These are phyloP conservation scores for Brachionichthys hirsutus DNA, from an alignment of 2,113 vertebrate genomes.

Conservation along the genomic window DNA sequence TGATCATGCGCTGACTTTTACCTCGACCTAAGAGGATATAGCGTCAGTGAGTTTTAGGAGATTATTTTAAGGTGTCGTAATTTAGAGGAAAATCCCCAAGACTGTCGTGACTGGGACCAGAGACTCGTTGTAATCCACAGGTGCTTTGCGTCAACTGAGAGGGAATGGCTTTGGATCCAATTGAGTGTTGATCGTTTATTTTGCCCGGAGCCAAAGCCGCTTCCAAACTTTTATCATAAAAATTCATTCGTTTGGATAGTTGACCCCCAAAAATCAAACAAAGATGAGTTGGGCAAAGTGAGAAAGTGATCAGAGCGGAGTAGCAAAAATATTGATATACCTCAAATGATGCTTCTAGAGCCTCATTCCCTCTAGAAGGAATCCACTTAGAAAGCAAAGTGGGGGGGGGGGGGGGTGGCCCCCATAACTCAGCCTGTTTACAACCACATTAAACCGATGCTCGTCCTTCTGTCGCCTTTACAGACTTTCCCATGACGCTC, in stretches of 20 bases:
- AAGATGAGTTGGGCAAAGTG: not conserved
- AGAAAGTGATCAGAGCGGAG: not conserved
- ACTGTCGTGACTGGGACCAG: not conserved
- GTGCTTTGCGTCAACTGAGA: not conserved
- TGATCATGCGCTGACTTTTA: constrained; percentile 17
- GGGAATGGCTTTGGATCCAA: not conserved
- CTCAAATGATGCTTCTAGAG: not conserved
- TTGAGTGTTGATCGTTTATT: not conserved
- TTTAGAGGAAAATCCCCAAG: not conserved
- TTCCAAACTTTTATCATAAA: not conserved
- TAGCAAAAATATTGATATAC: not conserved
- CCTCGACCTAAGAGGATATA: not conserved
- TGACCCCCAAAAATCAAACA: not conserved
- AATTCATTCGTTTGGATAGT: not conserved
- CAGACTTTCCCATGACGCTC: constrained; percentile 40
- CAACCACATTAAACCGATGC: constrained; percentile 35
- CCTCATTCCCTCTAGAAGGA: constrained; percentile 3
- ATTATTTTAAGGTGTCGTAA: not conserved
- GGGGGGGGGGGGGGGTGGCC: constrained; percentile 6
- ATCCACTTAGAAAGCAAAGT: constrained; percentile 16
- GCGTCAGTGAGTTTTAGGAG: not conserved
- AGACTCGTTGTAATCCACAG: not conserved
- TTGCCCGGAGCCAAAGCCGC: not conserved
- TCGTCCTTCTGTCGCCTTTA: constrained; percentile 19
- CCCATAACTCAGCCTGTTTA: constrained; percentile 55